Base-by-base conservation (phyloP, 2,113 vertebrate species). In the Irena cyanogastra region DNA sequence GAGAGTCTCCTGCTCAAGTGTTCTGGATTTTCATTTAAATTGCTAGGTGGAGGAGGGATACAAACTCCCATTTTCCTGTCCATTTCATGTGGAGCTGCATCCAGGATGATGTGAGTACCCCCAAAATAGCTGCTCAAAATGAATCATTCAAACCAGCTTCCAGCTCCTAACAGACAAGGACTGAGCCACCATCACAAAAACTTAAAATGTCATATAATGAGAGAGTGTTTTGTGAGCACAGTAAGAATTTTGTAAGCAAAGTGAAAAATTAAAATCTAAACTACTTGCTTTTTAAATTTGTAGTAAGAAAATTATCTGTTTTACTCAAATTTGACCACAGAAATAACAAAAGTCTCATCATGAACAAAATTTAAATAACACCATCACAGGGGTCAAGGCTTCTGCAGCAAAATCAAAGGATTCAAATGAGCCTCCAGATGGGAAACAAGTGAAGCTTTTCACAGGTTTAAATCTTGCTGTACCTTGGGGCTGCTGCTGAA, bases 81-180 rank as follows among this genome's bases (percentile, higher is more conserved):
- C 82, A 63, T 56, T 91, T 77, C 33, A 30, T 87, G 78, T 53
- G 57, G 82, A 95, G 71, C 52, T 0, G 0, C 81, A 85, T 76
- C 75, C 64, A 74, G 35, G 84, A 65, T 76, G 78, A 95, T 89
- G 87, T 3, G 19, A 59, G 59, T 26, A 35, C 26, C 84, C 72
- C 91, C 78, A 80, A 97, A 95, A 94, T 88, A 97, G 87, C 93
- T 90, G 50, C 35, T 83, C 35, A 61, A 65, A 91, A 95, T 95
- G 84, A 95, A 95, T 95, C 90, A 95, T 74, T 90, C 87, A 15
- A 35, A 53, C 9, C 45, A 76, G 57, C 18, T 83, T 30, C 82
- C 90, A 95, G 23, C 52, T 90, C 59, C 87, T 70, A 70, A 60
- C 18, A 68, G n/a, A 45, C 50, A 76, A 81, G 47, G 50, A 52